Evolutionary conservation across 35 echinoderm and acorn worm species (phyloP), one percentile per base, ranked within the genome.

Genomic region (Hemicentrotus pulcherrimus): DNA sequence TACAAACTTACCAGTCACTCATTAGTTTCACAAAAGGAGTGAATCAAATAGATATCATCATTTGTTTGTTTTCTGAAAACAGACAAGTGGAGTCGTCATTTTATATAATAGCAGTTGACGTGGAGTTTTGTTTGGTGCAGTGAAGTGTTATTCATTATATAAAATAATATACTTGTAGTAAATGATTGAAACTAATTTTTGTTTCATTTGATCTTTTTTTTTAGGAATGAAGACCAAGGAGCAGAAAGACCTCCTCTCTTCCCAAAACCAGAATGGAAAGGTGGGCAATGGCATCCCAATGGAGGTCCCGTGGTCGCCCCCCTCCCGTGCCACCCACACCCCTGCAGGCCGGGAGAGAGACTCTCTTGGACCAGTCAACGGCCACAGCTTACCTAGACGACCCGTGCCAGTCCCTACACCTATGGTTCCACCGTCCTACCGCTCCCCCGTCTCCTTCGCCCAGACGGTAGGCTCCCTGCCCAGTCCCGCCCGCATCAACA

Each of bases 321-420:
- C 91, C 46, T 93, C 91, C 91, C 91, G 91, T 93, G 46, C 91
- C 91, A 46, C 91, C 91, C 91, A 93, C 91, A 93, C 91, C 46
- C 91, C 91, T 32, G 91, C 91, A 47, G 91, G 91, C 46, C 13
- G 91, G 91, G 91, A 93, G 91, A 93, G 91, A 93, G 91, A 93
- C 45, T 93, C 91, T 93, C 91, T 93, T 93, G 91, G 91, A 93
- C 91, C 91, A 93, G 91, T 93, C 32, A 93, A 93, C 91, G 91
- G 91, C 91, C 91, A 93, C 46, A 93, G 91, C 91, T 58, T 93
- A 93, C 91, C 91, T 93, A 93, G 91, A 47, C 91, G 91, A 6
- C 91, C 91, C 46, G 41, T 93, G 48, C 91, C 91, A 13, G 91
- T 93, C 10, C 91, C 91, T 13, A 93, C 91, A 7, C 91, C 91